Evolutionary conservation across 2,888 invertebrate species (phyloP).

Genomic region (Nineta flava): DNA sequence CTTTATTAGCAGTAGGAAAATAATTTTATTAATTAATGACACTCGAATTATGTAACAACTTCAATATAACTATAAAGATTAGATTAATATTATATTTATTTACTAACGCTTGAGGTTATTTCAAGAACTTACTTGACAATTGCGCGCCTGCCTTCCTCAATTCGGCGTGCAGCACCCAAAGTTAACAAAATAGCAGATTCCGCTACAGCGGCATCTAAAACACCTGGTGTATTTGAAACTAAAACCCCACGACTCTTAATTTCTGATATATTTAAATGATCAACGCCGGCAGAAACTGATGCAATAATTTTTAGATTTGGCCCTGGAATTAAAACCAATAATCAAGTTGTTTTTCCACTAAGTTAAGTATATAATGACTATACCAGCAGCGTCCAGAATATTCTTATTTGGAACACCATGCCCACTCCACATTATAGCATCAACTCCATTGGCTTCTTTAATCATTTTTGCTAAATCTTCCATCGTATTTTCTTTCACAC

Average conservation of each 20-base stretch:
- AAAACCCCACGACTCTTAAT: slow-evolving; percentile 52
- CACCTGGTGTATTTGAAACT: slow-evolving; percentile 67
- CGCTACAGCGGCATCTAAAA: slow-evolving; percentile 61
- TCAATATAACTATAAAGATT: too few relatives aligned
- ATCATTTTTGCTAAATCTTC: slow-evolving; percentile 32
- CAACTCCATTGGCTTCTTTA: slow-evolving; percentile 35
- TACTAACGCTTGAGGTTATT: too few relatives aligned
- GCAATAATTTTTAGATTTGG: slow-evolving; percentile 56
- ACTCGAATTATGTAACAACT: too few relatives aligned
- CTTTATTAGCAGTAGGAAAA: too few relatives aligned
- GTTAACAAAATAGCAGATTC: slow-evolving; percentile 65
- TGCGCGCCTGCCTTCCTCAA: slow-evolving; percentile 55
- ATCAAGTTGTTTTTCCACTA: too few relatives aligned
- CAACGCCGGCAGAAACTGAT: slow-evolving; percentile 75
- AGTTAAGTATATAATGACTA: slow-evolving; percentile 5
- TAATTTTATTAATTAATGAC: too few relatives aligned
- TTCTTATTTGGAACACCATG: slow-evolving; percentile 32
- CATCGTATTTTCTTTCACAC: slow-evolving; percentile 16
- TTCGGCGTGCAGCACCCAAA: slow-evolving; percentile 57
- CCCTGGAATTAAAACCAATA: slow-evolving; percentile 28
- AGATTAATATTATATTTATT: too few relatives aligned
- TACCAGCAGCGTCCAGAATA: slow-evolving; percentile 24
- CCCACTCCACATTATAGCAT: slow-evolving; percentile 43
- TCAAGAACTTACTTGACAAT: slow-evolving; percentile 44
- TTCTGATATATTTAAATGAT: slow-evolving; percentile 62